Evolutionary conservation across 30 jellyfish, hydroid and myxozoan genomes (phyloP).

Genomic region (Aurelia coerulea): DNA sequence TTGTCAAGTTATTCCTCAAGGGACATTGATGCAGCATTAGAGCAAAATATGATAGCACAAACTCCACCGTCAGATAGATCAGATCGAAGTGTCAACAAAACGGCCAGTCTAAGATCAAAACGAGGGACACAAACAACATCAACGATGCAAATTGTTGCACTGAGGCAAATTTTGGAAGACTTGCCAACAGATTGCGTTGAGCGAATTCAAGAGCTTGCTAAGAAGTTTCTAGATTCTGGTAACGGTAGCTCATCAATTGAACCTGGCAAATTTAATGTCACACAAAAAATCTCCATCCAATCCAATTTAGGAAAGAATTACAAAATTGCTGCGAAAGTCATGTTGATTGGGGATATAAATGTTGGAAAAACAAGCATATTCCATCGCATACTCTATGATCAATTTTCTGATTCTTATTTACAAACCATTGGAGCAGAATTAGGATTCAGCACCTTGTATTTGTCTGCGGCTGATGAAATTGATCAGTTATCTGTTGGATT

Average conservation of each 20-base stretch:
- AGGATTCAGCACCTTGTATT: conserved; percentile 67
- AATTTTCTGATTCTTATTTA: conserved; percentile 73
- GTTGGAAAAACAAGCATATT: conserved; percentile 92
- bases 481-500: conserved; percentile 70
- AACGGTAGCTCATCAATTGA: conserved; percentile 61
- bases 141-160: conserved; percentile 19
- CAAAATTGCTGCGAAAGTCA: conserved; percentile 57
- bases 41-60: not conserved
- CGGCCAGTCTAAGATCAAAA: conserved; percentile 8
- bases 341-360: conserved; percentile 75
- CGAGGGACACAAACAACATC: conserved; percentile 12
- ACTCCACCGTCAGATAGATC: conserved; percentile 14
- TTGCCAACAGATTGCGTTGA: conserved; percentile 42
- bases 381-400: conserved; percentile 91
- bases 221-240: conserved; percentile 42
- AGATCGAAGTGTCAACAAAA: not conserved
- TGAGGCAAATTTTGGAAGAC: conserved; percentile 55
- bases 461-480: conserved; percentile 29
- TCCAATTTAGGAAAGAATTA: not conserved
- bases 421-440: conserved; percentile 91
- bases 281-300: conserved; percentile 9
- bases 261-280: conserved; percentile 21
- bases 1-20: conserved; percentile 32
- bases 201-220: conserved; percentile 48
- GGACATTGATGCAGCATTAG: conserved; percentile 5